Base-by-base conservation (phyloP, 2,888 invertebrate genomes). In the Electrophaes corylata region DNA sequence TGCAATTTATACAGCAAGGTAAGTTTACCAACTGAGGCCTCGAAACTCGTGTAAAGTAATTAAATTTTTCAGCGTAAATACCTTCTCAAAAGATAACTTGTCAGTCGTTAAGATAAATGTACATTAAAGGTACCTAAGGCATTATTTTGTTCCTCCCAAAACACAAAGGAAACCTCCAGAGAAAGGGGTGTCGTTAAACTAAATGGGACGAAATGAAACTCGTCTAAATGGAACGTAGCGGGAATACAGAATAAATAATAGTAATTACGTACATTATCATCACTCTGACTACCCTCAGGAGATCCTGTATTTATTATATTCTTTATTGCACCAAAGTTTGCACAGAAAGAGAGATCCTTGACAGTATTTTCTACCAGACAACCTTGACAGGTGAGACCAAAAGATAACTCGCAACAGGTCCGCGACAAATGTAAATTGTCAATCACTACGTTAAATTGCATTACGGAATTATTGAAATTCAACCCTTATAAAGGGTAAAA, bases 101-200 rank as follows among this genome's bases (percentile, higher is more conserved):
- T 29, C 29, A 44, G 29, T 44, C 29, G 29, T 44, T 44, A 44
- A 44, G 10, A 29, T 29, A 44, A 29, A 29, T 37, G 37, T 29
- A 11, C 44, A 5, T 14, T 14, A 26, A 26, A 16, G 18, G 16
- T 44, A 44, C 12, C 14, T 31, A 4, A 33, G 14, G 20, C 20
- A 23, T 49, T 49, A 16, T 29, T 40, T 49, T 29, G 18, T 40
- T 29, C 26, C 5, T 26, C n/a, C n/a, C 26, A 16, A 12, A 57
- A 57, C 31, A 63, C 59, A 58, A 60, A 58, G 46, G 61, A 20
- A 53, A 19, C 16, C 31, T 31, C 11, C 16, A 46, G 41, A 33
- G 51, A 60, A 59, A 48, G 55, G 57, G 62, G 57, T 56, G 60
- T 47, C 49, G 43, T 64, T 66, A 58, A 41, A 57, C 53, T 56